Percentiles rank a stretch among this genome's conserved stretches.
Evolutionary conservation across 1,140 invertebrate species (phyloP).

Genomic region (Bicyclus anynana): DNA sequence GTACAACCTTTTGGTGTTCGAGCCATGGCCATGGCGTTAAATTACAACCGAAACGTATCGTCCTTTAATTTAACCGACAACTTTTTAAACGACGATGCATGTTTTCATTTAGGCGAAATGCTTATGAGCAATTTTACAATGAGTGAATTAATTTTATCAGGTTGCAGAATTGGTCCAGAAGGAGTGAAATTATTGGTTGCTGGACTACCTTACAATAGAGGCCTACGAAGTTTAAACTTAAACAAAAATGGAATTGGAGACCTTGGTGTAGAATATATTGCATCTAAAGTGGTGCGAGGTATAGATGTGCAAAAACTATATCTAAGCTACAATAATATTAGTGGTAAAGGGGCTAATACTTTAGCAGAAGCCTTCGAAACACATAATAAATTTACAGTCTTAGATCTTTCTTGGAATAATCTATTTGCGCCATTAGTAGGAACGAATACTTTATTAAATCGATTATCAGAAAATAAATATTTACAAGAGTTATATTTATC

Average conservation of each 20-base stretch:
- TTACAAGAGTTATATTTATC: constrained; percentile 51
- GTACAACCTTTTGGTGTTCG: constrained; percentile 58
- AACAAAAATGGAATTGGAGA: constrained; percentile 64
- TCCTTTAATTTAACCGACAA: constrained; percentile 66
- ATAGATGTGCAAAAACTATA: constrained; percentile 51
- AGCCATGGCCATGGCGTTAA: constrained; percentile 59
- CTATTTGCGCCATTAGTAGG: constrained; percentile 40
- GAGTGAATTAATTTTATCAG: constrained; percentile 57
- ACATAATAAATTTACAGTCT: constrained; percentile 57
- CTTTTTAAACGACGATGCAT: constrained; percentile 59
- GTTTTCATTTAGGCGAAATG: constrained; percentile 64
- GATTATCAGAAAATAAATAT: constrained; percentile 34
- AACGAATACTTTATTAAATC: constrained; percentile 29
- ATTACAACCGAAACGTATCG: constrained; percentile 56
- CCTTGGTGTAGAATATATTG: constrained; percentile 48
- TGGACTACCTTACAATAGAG: constrained; percentile 42
- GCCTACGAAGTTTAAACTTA: constrained; percentile 53
- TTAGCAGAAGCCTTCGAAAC: constrained; percentile 63
- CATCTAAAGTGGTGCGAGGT: constrained; percentile 46
- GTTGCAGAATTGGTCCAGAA: constrained; percentile 65
- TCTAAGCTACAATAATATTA: constrained; percentile 67
- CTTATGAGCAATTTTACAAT: constrained; percentile 58
- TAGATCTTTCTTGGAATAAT: constrained; percentile 74
- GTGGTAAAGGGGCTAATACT: constrained; percentile 40
- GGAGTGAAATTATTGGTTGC: constrained; percentile 50